A percentile compares a stretch with the other conserved stretches of the same genome.
phyloP scores from a whole-genome alignment of 2,888 invertebrate genomes.

The Drosophila monieri region DNA sequence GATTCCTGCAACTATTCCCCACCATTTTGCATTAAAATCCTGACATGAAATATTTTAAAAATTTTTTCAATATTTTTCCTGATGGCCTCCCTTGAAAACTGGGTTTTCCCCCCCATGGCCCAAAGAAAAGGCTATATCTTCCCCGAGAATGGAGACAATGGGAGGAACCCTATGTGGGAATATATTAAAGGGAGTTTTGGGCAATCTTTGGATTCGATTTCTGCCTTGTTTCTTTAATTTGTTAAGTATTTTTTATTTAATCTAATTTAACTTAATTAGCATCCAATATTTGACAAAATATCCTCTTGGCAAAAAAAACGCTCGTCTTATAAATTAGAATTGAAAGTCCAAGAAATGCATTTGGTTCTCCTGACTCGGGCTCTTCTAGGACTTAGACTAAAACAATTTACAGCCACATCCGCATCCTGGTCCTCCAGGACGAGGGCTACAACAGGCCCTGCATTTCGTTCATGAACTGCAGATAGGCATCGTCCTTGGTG shows the following conservation, averaged over 20 bases:
- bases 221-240: background rate
- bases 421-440: background rate
- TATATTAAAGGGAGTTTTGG: too few species aligned
- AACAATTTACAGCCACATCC: conserved; percentile 7
- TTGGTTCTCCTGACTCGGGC: conserved; percentile 22
- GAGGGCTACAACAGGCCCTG: conserved; percentile 91
- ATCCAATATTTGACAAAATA: background rate
- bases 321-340: too few species aligned
- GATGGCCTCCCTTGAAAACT: too few species aligned
- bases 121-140: too few species aligned
- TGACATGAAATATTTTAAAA: too few species aligned
- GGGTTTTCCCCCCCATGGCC: too few species aligned
- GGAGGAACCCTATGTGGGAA: too few species aligned
- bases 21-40: too few species aligned
- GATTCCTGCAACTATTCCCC: too few species aligned
- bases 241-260: background rate
- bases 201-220: too few species aligned
- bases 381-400: conserved; percentile 23
- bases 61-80: too few species aligned
- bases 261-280: conserved; percentile 1
- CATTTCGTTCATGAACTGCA: conserved; percentile 99
- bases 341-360: conserved; percentile 1
- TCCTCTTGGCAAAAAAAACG: background rate
- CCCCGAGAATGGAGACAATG: too few species aligned
- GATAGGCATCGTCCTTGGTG: conserved; percentile 98